phyloP scores from a whole-genome alignment of 2,113 vertebrate genomes.

The Rynchops niger region DNA sequence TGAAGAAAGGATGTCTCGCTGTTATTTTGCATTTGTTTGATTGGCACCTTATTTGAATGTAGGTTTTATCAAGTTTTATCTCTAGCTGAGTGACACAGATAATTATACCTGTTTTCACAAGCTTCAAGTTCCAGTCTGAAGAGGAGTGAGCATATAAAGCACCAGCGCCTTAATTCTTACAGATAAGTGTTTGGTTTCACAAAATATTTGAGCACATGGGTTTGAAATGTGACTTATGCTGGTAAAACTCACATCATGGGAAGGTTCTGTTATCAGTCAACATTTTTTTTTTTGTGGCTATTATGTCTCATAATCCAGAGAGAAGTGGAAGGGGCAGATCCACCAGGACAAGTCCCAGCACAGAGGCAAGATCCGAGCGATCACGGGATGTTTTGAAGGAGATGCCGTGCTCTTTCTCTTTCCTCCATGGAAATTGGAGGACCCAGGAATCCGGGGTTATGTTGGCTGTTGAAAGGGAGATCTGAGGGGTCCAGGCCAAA shows the following conservation, averaged over 20 bases:
- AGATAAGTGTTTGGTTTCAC: background rate
- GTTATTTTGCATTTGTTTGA: conserved; percentile 20
- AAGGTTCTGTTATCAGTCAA: background rate
- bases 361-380: background rate
- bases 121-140: background rate
- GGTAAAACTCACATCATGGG: background rate
- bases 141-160: background rate
- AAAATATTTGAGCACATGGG: background rate
- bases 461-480: background rate
- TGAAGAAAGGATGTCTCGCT: background rate
- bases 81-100: conserved; percentile 4
- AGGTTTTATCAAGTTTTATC: conserved; percentile 32
- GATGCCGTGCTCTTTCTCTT: background rate
- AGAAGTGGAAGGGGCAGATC: background rate
- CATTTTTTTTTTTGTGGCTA: background rate
- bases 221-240: conserved; percentile 12
- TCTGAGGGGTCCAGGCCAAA: background rate
- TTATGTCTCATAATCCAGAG: background rate
- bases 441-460: background rate
- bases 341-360: background rate
- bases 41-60: conserved; percentile 2
- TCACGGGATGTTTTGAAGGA: background rate
- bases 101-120: conserved; percentile 38
- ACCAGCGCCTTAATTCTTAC: background rate
- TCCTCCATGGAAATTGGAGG: background rate